A percentile compares a stretch with the other conserved stretches of the same genome.
phyloP scores from a whole-genome alignment of 2,888 invertebrate species.

The Stenotaenia linearis region DNA sequence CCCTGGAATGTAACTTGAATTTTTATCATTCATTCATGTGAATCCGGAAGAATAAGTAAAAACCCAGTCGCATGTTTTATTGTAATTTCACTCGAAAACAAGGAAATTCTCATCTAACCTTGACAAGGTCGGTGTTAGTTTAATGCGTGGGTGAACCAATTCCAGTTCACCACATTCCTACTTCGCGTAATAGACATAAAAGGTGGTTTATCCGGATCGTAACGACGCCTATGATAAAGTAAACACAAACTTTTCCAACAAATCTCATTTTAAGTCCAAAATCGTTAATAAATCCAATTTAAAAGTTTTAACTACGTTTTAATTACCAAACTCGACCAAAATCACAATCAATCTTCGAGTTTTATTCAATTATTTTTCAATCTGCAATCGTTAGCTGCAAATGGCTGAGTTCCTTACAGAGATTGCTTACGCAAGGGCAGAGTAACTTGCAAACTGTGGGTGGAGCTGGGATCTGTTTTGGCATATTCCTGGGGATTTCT shows the following conservation, averaged over 20 bases:
- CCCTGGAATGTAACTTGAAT: too few species aligned
- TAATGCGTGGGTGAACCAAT: neutral
- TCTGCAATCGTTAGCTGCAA: neutral
- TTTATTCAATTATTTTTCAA: neutral
- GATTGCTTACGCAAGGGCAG: neutral
- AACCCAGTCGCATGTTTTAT: neutral
- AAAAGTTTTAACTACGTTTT: neutral
- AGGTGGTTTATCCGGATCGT: neutral
- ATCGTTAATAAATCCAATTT: too few species aligned
- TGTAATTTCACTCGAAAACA: neutral
- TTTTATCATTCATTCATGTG: too few species aligned
- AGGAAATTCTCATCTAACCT: neutral
- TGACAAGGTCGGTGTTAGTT: neutral
- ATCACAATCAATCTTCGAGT: neutral
- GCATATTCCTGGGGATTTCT: conserved; percentile 5
- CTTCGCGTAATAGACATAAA: neutral
- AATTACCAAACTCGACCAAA: neutral
- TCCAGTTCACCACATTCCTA: neutral
- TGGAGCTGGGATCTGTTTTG: neutral
- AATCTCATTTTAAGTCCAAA: neutral
- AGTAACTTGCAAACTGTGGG: neutral
- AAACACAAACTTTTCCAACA: neutral
- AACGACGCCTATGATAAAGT: neutral
- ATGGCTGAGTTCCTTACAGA: neutral
- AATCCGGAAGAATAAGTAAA: too few species aligned